Evolutionary conservation across 2,888 invertebrate species (phyloP).

Genomic region (Nesidiocoris tenuis): DNA sequence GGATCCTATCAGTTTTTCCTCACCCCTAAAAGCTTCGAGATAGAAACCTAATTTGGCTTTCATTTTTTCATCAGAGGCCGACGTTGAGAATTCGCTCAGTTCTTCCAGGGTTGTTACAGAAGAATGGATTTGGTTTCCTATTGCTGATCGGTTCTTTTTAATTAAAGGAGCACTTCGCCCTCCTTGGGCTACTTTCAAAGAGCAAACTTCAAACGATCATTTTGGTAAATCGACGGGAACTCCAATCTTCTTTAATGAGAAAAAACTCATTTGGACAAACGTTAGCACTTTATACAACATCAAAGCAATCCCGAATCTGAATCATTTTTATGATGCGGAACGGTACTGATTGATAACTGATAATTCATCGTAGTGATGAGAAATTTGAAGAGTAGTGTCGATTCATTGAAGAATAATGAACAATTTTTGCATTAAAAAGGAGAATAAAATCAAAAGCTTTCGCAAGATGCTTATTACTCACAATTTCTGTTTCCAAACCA

Average conservation of each 20-base stretch:
- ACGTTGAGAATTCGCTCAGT: not conserved
- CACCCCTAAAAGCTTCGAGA: no score
- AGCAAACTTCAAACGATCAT: not conserved
- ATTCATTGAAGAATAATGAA: no score
- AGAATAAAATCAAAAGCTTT: no score
- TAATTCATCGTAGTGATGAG: no score
- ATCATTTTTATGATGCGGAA: no score
- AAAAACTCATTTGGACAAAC: not conserved
- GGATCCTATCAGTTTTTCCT: slow-evolving; percentile 5
- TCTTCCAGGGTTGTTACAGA: not conserved
- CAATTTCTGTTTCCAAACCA: no score
- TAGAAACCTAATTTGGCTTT: no score
- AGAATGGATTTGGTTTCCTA: not conserved
- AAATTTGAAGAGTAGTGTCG: no score
- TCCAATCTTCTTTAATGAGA: not conserved
- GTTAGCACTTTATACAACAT: not conserved
- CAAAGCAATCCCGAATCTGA: no score
- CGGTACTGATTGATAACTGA: no score
- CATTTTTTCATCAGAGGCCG: not conserved
- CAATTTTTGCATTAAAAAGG: no score
- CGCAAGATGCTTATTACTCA: no score
- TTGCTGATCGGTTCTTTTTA: not conserved
- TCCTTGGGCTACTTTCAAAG: not conserved
- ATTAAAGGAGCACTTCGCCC: not conserved
- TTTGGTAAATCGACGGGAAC: not conserved